A percentile compares a stretch with the other conserved stretches of the same genome.
Evolutionary conservation across 2,113 vertebrate species (phyloP).

Genomic region (Callospermophilus lateralis): DNA sequence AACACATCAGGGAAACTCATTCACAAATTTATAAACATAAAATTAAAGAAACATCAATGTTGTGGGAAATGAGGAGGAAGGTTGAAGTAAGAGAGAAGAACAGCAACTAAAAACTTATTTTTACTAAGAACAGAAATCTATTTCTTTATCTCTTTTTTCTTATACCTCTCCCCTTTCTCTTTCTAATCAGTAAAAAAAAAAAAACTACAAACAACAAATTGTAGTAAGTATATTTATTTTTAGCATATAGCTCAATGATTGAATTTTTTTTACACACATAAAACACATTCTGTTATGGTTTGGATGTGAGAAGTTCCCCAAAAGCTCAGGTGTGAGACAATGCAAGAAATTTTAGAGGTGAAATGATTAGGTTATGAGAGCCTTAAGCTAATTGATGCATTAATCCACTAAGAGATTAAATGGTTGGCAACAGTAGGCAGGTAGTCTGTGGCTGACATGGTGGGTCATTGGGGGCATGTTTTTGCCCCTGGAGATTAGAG

Average conservation of each 20-base stretch:
- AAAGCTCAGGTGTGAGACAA: too few relatives aligned
- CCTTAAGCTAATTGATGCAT: too few relatives aligned
- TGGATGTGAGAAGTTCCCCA: too few relatives aligned
- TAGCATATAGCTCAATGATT: not conserved
- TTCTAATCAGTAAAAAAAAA: slow-evolving; percentile 3
- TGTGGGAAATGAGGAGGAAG: not conserved
- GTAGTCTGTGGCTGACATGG: too few relatives aligned
- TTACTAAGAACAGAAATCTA: not conserved
- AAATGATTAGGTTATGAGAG: too few relatives aligned
- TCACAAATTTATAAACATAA: slow-evolving; percentile 32
- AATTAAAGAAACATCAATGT: slow-evolving; percentile 11
- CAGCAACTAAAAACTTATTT: not conserved
- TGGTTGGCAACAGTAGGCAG: too few relatives aligned
- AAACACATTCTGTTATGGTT: too few relatives aligned
- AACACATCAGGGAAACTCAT: slow-evolving; percentile 34
- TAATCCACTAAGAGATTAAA: too few relatives aligned
- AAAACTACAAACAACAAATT: not conserved
- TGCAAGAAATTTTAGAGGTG: too few relatives aligned
- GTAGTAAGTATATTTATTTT: not conserved
- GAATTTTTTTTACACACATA: not conserved
- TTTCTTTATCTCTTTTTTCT: not conserved
- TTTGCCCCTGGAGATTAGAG: too few relatives aligned
- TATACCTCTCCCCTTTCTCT: not conserved
- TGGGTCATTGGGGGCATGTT: too few relatives aligned
- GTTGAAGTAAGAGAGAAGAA: not conserved